A percentile compares a stretch with the other conserved stretches of the same genome.
Conservation (phyloP, 2,888 invertebrate species). For the Ichneumoninae sp. region DNA sequence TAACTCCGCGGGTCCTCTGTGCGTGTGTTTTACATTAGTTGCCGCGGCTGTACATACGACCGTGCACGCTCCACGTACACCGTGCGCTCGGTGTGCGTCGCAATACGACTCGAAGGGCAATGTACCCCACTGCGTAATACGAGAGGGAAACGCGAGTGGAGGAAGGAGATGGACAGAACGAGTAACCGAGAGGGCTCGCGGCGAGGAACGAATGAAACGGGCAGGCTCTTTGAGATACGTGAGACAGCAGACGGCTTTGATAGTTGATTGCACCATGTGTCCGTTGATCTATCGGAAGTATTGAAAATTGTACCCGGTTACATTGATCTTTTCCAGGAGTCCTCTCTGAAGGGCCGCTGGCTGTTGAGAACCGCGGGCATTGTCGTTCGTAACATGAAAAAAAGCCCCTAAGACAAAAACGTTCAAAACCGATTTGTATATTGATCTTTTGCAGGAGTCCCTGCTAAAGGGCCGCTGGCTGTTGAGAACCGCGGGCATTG, state of each 20-base stretch:
- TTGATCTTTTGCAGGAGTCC: not conserved
- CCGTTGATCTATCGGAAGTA: not conserved
- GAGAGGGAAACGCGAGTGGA: not conserved
- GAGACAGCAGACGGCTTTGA: constrained; percentile 16
- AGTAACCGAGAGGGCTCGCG: constrained; percentile 3
- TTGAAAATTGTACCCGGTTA: not conserved
- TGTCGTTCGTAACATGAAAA: not conserved
- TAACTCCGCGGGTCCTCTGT: constrained; percentile 5
- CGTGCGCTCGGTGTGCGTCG: not conserved
- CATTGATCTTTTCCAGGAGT: not conserved
- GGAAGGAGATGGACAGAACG: not conserved
- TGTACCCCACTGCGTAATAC: not conserved
- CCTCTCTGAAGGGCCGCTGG: not conserved
- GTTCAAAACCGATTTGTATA: not conserved
- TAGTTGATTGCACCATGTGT: not conserved
- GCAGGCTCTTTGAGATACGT: not conserved
- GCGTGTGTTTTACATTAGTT: constrained; percentile 7
- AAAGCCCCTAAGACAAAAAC: not conserved
- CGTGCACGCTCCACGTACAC: not conserved
- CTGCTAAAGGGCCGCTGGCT: not conserved
- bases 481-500: too few relatives aligned
- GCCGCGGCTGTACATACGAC: not conserved
- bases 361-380: too few relatives aligned
- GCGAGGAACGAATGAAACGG: not conserved
- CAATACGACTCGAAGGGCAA: not conserved